phyloP scores from a whole-genome alignment of 1,140 invertebrate genomes.

The Brachionus sp. region DNA sequence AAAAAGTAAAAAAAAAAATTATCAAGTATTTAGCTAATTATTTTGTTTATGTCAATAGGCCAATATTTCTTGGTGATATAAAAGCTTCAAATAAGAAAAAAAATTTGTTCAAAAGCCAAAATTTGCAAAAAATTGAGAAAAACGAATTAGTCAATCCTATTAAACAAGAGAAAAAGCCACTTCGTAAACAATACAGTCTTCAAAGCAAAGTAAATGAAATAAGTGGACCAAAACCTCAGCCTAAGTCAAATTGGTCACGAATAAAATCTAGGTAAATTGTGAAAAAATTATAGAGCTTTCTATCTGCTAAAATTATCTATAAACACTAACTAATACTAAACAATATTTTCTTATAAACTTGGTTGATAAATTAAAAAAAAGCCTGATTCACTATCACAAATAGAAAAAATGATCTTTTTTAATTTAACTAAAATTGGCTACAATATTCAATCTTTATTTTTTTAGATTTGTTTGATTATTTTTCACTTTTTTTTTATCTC shows the following conservation, averaged over 20 bases:
- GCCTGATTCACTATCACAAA: neutral
- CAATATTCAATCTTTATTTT: neutral
- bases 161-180: neutral
- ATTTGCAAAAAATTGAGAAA: conserved; percentile 22
- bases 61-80: neutral
- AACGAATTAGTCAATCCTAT: neutral
- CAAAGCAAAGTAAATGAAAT: neutral
- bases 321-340: neutral
- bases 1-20: conserved; percentile 3
- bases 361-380: neutral
- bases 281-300: neutral
- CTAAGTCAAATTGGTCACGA: conserved; percentile 1
- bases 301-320: neutral
- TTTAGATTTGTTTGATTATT: neutral
- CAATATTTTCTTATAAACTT: neutral
- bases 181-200: conserved; percentile 3
- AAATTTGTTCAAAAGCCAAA: neutral
- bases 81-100: neutral
- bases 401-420: neutral
- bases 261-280: neutral
- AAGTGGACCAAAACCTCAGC: neutral
- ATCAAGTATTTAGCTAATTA: neutral
- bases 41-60: neutral
- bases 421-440: neutral
- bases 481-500: neutral